Percentiles rank a stretch among this genome's conserved stretches.
Conservation (phyloP, 2,797 vertebrate genomes). For the Microchirus variegatus region DNA sequence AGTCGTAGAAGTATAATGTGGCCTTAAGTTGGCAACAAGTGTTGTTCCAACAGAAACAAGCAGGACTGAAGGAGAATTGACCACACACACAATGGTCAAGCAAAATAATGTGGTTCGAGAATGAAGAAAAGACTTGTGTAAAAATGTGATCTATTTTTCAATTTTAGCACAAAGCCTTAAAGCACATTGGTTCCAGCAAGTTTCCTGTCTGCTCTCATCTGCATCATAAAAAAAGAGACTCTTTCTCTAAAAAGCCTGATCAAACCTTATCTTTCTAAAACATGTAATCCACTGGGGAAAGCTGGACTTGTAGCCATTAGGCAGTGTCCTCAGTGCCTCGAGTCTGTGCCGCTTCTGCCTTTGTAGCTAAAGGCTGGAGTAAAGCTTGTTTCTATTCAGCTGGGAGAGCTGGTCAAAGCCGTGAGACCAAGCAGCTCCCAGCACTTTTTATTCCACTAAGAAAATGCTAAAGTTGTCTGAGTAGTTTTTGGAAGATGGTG, state of each 20-base stretch:
- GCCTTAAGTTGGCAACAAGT: too few relatives aligned
- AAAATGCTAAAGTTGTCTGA: constrained; percentile 50
- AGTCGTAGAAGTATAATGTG: too few relatives aligned
- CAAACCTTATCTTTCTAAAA: constrained; percentile 56
- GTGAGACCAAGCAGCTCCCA: constrained; percentile 60
- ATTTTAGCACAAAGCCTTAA: constrained; percentile 44
- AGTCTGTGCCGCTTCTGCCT: constrained; percentile 48
- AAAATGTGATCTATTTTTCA: constrained; percentile 24
- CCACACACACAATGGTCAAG: neutral
- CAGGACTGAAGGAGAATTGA: constrained; percentile 1
- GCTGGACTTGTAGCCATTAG: constrained; percentile 61
- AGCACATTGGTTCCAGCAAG: constrained; percentile 35
- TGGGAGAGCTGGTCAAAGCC: constrained; percentile 63
- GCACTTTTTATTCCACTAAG: constrained; percentile 29
- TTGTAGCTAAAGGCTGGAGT: constrained; percentile 55
- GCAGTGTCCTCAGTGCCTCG: constrained; percentile 49
- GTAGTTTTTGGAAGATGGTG: constrained; percentile 35
- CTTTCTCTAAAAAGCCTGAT: constrained; percentile 58
- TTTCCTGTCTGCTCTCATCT: constrained; percentile 65
- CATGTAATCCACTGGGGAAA: constrained; percentile 58
- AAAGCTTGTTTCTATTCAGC: constrained; percentile 61
- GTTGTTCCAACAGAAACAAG: neutral
- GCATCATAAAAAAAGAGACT: constrained; percentile 66
- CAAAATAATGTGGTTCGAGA: constrained; percentile 5
- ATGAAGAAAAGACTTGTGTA: constrained; percentile 5